phyloP scores from a whole-genome alignment of 2,888 invertebrate species.

The Amblyjoppa proteus region DNA sequence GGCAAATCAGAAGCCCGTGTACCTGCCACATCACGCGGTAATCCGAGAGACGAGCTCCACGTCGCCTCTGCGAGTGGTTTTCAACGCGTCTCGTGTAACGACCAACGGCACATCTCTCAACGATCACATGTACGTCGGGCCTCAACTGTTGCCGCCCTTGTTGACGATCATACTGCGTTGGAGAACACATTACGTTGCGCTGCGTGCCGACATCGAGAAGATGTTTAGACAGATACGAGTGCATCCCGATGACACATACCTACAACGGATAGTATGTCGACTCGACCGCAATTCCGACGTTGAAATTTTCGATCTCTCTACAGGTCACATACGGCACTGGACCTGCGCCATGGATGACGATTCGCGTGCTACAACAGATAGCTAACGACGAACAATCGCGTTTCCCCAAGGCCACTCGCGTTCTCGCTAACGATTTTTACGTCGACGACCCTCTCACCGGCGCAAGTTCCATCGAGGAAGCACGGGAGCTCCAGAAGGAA shows the following conservation, averaged over 20 bases:
- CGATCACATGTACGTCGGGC: slow-evolving; percentile 72
- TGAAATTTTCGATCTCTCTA: background rate
- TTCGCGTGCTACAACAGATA: slow-evolving; percentile 19
- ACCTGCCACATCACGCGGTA: slow-evolving; percentile 76
- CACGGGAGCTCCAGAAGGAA: background rate
- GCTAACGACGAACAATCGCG: slow-evolving; percentile 33
- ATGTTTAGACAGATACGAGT: slow-evolving; percentile 51
- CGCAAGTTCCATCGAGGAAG: slow-evolving; percentile 11
- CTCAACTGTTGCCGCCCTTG: slow-evolving; percentile 71
- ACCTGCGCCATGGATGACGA: slow-evolving; percentile 29
- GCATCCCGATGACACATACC: slow-evolving; percentile 34
- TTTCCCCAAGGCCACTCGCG: slow-evolving; percentile 5
- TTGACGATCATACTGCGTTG: slow-evolving; percentile 6
- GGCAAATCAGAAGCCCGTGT: background rate
- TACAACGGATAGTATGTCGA: slow-evolving; percentile 27
- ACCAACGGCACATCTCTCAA: slow-evolving; percentile 74
- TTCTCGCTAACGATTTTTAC: slow-evolving; percentile 24
- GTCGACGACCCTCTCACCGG: slow-evolving; percentile 46
- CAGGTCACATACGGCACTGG: slow-evolving; percentile 27
- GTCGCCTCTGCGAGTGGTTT: slow-evolving; percentile 18
- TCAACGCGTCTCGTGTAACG: slow-evolving; percentile 69
- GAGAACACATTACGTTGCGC: slow-evolving; percentile 36
- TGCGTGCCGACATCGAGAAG: slow-evolving; percentile 49
- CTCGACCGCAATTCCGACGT: background rate
- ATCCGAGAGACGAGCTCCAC: slow-evolving; percentile 68